Conservation (phyloP, 2,797 vertebrate species). For the Tenualosa thibaudeaui region DNA sequence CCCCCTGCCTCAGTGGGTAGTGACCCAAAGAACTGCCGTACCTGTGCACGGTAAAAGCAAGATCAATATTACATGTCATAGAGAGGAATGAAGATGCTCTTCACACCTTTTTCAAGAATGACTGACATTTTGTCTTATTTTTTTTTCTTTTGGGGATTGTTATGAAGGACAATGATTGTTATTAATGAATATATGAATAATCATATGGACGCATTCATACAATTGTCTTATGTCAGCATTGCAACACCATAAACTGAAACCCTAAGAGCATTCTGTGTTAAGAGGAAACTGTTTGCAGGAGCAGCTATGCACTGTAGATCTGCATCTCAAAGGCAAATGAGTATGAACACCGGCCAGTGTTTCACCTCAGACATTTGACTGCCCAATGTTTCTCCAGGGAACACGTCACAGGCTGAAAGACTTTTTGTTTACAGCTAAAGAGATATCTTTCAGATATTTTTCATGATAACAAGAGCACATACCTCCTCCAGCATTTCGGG, state of each 20-base stretch:
- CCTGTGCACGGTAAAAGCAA: conserved; percentile 59
- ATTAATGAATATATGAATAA: too few species aligned
- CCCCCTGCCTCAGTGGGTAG: conserved; percentile 76
- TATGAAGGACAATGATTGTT: not conserved
- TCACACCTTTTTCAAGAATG: too few species aligned
- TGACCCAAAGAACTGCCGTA: conserved; percentile 80
- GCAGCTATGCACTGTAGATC: not conserved
- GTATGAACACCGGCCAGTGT: not conserved
- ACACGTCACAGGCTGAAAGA: not conserved
- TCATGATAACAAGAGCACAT: not conserved
- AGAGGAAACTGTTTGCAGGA: not conserved
- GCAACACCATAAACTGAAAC: not conserved
- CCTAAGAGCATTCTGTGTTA: not conserved
- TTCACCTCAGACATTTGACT: not conserved
- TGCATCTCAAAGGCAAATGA: not conserved
- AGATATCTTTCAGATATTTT: not conserved
- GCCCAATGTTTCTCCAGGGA: not conserved
- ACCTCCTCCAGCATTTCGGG: conserved; percentile 83
- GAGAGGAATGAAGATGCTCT: too few species aligned
- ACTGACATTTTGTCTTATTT: too few species aligned
- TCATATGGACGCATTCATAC: not conserved
- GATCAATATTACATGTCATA: not conserved
- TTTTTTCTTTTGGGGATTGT: too few species aligned
- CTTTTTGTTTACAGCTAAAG: not conserved
- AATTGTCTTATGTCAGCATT: not conserved